Conservation (phyloP, 2,113 vertebrate genomes). For the Prolemur simus region DNA sequence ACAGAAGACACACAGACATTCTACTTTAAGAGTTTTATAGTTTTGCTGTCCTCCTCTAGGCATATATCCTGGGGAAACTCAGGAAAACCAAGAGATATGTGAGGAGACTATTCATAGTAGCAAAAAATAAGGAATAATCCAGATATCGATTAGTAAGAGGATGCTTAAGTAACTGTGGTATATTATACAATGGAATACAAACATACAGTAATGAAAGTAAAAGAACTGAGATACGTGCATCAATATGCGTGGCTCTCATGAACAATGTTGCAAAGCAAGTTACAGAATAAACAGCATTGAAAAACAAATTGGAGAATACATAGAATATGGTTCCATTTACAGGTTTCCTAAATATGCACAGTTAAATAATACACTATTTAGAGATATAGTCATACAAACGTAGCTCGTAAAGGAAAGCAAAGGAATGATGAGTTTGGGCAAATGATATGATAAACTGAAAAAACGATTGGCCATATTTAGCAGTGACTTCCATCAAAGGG, state of each 20-base stretch:
- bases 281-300: neutral
- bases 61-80: neutral
- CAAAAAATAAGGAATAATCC: neutral
- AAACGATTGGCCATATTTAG: neutral
- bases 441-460: neutral
- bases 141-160: neutral
- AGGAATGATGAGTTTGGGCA: neutral
- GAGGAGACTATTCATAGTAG: neutral
- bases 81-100: neutral
- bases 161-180: neutral
- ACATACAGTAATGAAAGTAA: neutral
- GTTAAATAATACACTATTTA: neutral
- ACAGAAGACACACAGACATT: conserved; percentile 8
- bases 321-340: neutral
- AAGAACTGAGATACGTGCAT: neutral
- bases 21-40: neutral
- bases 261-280: neutral
- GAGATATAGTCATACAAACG: neutral
- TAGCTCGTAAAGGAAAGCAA: neutral
- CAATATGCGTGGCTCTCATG: neutral
- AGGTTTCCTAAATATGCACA: neutral
- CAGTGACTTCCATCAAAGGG: neutral
- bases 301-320: neutral
- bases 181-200: neutral
- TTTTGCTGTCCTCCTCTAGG: neutral